Evolutionary conservation across 2,888 invertebrate species (phyloP).

Genomic region (Molorchus minor): DNA sequence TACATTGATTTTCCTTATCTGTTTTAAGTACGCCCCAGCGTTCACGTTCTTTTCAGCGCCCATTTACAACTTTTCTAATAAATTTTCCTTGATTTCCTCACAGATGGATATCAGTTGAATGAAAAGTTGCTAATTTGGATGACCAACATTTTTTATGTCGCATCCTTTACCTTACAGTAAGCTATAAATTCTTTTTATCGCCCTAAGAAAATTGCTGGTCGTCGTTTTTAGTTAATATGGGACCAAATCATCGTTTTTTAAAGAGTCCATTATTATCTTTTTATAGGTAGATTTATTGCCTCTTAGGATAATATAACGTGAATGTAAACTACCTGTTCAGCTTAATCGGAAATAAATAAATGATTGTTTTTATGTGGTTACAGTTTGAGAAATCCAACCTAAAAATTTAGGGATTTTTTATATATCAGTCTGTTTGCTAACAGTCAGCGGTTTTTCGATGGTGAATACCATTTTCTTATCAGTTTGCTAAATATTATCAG

Average conservation of each 20-base stretch:
- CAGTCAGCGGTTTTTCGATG: too few relatives aligned
- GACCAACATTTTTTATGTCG: constrained; percentile 1
- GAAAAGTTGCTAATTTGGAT: constrained; percentile 18
- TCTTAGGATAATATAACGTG: too few relatives aligned
- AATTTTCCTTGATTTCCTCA: constrained; percentile 4
- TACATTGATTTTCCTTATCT: constrained; percentile 42
- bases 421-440: too few relatives aligned
- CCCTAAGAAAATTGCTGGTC: not conserved
- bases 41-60: constrained; percentile 21
- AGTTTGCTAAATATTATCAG: too few relatives aligned
- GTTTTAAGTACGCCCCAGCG: constrained; percentile 16
- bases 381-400: too few relatives aligned
- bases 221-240: not conserved
- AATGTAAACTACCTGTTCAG: too few relatives aligned
- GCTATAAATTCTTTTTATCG: constrained; percentile 6
- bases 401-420: too few relatives aligned
- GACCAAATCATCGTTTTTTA: not conserved
- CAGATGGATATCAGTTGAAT: constrained; percentile 6
- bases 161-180: not conserved
- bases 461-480: too few relatives aligned
- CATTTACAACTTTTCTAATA: constrained; percentile 18
- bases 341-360: too few relatives aligned
- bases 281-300: too few relatives aligned
- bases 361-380: too few relatives aligned
- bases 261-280: not conserved